phyloP scores from a whole-genome alignment of 2,113 vertebrate genomes.

The Zootoca vivipara region DNA sequence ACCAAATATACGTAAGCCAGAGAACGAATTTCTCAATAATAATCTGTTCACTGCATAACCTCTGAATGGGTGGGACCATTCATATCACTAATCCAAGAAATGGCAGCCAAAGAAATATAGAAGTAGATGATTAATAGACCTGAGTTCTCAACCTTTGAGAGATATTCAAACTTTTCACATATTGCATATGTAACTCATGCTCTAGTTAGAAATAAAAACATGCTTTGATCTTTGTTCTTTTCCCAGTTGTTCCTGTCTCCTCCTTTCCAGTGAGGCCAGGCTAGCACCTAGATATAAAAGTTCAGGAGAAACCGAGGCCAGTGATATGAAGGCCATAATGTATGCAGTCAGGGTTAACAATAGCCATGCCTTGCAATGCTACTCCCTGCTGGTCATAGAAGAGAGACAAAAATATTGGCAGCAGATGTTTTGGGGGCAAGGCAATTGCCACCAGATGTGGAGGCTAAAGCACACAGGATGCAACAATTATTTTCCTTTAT shows the following conservation, averaged over 20 bases:
- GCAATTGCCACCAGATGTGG: constrained; percentile 70
- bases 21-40: not conserved
- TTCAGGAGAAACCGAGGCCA: constrained; percentile 21
- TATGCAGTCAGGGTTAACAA: not conserved
- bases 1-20: not conserved
- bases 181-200: not conserved
- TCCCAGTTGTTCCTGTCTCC: not conserved
- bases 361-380: constrained; percentile 58
- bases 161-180: not conserved
- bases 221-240: not conserved
- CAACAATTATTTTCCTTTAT: constrained; percentile 51
- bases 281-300: constrained; percentile 37
- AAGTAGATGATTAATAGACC: not conserved
- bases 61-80: not conserved
- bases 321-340: constrained; percentile 32
- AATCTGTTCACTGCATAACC: not conserved
- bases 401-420: constrained; percentile 63
- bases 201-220: constrained; percentile 9
- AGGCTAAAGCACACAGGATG: constrained; percentile 65
- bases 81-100: not conserved
- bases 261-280: not conserved
- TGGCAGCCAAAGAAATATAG: too few species aligned
- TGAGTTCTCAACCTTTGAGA: not conserved
- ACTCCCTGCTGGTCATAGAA: constrained; percentile 68
- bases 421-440: constrained; percentile 62